Evolutionary conservation across 2,888 invertebrate genomes (phyloP).

Genomic region (Platycheirus rosarum): DNA sequence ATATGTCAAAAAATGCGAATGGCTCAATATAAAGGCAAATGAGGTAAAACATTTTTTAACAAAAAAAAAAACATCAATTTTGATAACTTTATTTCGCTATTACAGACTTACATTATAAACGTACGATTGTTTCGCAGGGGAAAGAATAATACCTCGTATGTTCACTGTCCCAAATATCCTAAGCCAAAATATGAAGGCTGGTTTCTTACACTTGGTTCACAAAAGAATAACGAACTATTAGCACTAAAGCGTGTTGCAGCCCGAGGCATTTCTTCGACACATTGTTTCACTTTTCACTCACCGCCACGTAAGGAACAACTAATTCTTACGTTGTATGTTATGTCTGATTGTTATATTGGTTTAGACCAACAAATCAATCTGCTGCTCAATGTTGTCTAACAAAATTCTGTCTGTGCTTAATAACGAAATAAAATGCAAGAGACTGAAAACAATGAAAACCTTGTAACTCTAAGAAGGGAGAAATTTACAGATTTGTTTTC

Average conservation of each 20-base stretch:
- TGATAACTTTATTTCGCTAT: constrained; percentile 26
- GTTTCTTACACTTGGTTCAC: constrained; percentile 93
- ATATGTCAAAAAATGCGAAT: constrained; percentile 80
- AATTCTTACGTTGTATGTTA: constrained; percentile 90
- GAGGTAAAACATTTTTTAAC: constrained; percentile 82
- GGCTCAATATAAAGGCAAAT: constrained; percentile 86
- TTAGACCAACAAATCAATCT: constrained; percentile 93
- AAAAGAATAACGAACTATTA: constrained; percentile 88
- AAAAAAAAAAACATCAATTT: neutral
- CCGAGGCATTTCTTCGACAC: constrained; percentile 83
- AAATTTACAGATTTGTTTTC: too few relatives aligned
- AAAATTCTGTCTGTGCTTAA: too few relatives aligned
- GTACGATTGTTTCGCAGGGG: constrained; percentile 85
- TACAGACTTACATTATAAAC: constrained; percentile 87
- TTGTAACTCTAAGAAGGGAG: too few relatives aligned
- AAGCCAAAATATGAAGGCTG: constrained; percentile 98
- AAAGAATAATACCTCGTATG: constrained; percentile 85
- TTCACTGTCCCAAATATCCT: constrained; percentile 93
- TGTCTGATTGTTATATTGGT: constrained; percentile 97
- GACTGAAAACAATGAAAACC: too few relatives aligned
- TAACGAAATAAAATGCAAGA: too few relatives aligned
- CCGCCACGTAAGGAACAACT: constrained; percentile 88
- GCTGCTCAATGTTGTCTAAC: constrained; percentile 83
- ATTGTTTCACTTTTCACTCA: constrained; percentile 86
- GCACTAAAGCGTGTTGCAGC: constrained; percentile 90